Evolutionary conservation across 2,113 vertebrate genomes (phyloP).

Genomic region (Zeus faber): DNA sequence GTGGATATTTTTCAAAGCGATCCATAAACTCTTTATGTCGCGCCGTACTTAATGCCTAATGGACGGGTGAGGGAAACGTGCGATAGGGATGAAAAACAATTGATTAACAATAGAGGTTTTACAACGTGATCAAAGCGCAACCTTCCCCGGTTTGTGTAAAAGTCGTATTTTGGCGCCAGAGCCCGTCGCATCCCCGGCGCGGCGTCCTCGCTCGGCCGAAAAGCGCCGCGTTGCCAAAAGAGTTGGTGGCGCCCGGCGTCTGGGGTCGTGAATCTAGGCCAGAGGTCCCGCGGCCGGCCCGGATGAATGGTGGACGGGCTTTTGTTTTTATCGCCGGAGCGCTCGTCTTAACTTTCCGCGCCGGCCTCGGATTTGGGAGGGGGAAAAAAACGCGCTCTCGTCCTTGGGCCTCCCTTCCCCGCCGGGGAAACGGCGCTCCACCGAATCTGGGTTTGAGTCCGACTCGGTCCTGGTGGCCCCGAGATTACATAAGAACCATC

Average conservation of each 20-base stretch:
- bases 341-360: slow-evolving; percentile 72
- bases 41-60: slow-evolving; percentile 34
- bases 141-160: slow-evolving; percentile 14
- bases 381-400: slow-evolving; percentile 64
- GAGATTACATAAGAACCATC: slow-evolving; percentile 65
- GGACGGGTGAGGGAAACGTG: slow-evolving; percentile 20
- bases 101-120: slow-evolving; percentile 42
- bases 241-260: slow-evolving; percentile 66
- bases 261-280: slow-evolving; percentile 69
- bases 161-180: slow-evolving; percentile 31
- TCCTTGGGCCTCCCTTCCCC: slow-evolving; percentile 61
- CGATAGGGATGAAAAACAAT: slow-evolving; percentile 39
- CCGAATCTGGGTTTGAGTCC: slow-evolving; percentile 54
- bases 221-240: slow-evolving; percentile 62
- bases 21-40: slow-evolving; percentile 46
- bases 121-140: slow-evolving; percentile 40
- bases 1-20: slow-evolving; percentile 48
- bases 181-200: slow-evolving; percentile 34
- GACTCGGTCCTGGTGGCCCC: slow-evolving; percentile 56
- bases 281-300: slow-evolving; percentile 72
- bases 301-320: slow-evolving; percentile 72
- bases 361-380: slow-evolving; percentile 65
- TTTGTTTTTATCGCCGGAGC: slow-evolving; percentile 69
- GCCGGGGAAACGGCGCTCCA: slow-evolving; percentile 58
- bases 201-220: slow-evolving; percentile 55